phyloP scores from a whole-genome alignment of 2,888 invertebrate genomes.

The Thereva nobilitata region DNA sequence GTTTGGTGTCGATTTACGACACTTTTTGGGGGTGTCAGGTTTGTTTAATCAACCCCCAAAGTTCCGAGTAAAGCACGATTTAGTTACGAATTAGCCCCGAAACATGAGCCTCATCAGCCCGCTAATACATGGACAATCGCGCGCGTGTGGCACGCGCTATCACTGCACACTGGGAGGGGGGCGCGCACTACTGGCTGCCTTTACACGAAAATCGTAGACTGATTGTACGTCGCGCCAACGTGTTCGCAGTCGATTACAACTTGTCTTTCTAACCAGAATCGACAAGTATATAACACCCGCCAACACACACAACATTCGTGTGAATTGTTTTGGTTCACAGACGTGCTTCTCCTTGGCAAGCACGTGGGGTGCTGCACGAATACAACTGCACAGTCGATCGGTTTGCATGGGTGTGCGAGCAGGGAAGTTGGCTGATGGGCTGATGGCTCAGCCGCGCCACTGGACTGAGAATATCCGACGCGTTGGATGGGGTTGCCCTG shows the following conservation, averaged over 20 bases:
- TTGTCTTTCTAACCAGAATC: conserved; percentile 19
- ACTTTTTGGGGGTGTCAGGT: conserved; percentile 26
- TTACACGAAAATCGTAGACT: neutral
- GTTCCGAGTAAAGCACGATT: conserved; percentile 35
- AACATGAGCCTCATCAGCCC: conserved; percentile 8
- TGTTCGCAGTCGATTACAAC: conserved; percentile 20
- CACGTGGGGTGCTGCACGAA: neutral
- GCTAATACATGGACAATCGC: conserved; percentile 26
- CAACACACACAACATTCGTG: conserved; percentile 2
- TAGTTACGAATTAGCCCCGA: conserved; percentile 36
- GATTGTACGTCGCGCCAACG: conserved; percentile 25
- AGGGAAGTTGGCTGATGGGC: no score
- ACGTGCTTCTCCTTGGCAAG: neutral
- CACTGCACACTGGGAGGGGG: neutral
- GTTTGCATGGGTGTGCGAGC: no score
- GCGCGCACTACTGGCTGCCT: neutral
- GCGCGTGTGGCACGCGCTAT: conserved; percentile 16
- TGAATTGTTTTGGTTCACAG: conserved; percentile 27
- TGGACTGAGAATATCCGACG: neutral
- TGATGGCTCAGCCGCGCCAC: no score
- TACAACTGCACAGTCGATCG: no score
- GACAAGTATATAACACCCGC: neutral
- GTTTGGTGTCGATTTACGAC: conserved; percentile 18
- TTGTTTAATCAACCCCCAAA: conserved; percentile 33
- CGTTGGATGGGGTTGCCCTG: conserved; percentile 4